phyloP scores from a whole-genome alignment of 2,888 invertebrate species.

The Philereme transversata region DNA sequence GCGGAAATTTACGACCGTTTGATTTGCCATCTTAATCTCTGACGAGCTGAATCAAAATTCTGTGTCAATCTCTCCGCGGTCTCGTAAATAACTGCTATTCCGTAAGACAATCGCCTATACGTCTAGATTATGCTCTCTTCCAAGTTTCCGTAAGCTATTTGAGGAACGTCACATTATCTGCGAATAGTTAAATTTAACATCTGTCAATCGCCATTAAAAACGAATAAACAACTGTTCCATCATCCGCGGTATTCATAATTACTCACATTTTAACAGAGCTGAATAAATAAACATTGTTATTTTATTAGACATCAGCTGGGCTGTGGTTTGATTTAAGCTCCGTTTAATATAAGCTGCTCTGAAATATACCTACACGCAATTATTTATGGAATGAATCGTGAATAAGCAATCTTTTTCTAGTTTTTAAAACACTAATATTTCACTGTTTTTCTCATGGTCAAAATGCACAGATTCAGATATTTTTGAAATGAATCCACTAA shows the following conservation, averaged over 20 bases:
- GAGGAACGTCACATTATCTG: not conserved
- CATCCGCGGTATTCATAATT: slow-evolving; percentile 37
- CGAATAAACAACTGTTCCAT: slow-evolving; percentile 29
- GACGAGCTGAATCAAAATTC: slow-evolving; percentile 62
- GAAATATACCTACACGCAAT: slow-evolving; percentile 1
- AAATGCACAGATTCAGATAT: too few species aligned
- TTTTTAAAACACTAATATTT: not conserved
- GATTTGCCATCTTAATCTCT: slow-evolving; percentile 74
- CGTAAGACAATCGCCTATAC: slow-evolving; percentile 7
- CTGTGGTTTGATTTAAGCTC: slow-evolving; percentile 34
- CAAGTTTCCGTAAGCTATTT: too few species aligned
- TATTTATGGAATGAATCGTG: not conserved
- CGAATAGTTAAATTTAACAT: slow-evolving; percentile 21
- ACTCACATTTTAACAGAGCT: slow-evolving; percentile 33
- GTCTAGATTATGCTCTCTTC: too few species aligned
- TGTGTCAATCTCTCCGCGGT: slow-evolving; percentile 59
- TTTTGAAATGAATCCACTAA: too few species aligned
- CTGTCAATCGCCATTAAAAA: slow-evolving; percentile 38
- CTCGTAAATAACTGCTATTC: slow-evolving; percentile 43
- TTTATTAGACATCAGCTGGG: slow-evolving; percentile 36
- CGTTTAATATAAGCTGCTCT: slow-evolving; percentile 16
- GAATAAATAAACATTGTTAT: slow-evolving; percentile 39
- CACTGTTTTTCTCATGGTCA: not conserved
- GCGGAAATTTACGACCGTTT: slow-evolving; percentile 73
- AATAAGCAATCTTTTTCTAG: not conserved